Base-by-base conservation (phyloP, 2,797 vertebrate species). In the Hipposideros larvatus region DNA sequence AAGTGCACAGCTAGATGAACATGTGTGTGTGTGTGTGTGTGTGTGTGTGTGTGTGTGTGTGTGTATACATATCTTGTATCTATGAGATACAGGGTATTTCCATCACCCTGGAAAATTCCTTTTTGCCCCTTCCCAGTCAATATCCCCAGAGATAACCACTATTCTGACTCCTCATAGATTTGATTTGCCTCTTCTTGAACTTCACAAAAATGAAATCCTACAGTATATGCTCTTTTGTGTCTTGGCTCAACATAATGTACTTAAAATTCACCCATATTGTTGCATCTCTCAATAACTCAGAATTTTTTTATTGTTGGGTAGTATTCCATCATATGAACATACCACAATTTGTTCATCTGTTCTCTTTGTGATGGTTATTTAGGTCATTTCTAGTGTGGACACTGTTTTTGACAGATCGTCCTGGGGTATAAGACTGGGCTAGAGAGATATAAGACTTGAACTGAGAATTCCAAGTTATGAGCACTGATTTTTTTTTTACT, bases 381-480 rank as follows among this genome's bases (percentile, higher is more conserved):
- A 63, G 53, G n/a, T 80, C 26, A 5, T 66, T 86, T 88, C 63
- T 61, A 63, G 31, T 2, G 18, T 57, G 41, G 59, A 83, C 2
- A 53, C 24, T 48, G 37, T 88, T 94, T 91, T 71, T 41, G 63
- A 88, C n/a, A 94, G 82, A 26, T 71, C 37, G 75, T 65, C 46
- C 74, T 51, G 19, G 31, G 59, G 53, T 31, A 82, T 82, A 65
- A 85, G 55, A 55, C 26, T 71, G 26, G 65, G 19, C 22, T 43
- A 73, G 37, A 92, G 19, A 37, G 34, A 9, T 13, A n/a, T 43
- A 55, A 73, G 71, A 96, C 86, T 41, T 82, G 28, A 96, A 34
- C 31, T 79, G 65, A 92, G 73, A 90, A 91, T 94, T 96, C 48
- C 55, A 93, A 86, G 41, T 85, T 93, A 95, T 51, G 41, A 95